Evolutionary conservation across 2,888 invertebrate species (phyloP).

Genomic region (Hemicrepidius hirtus): DNA sequence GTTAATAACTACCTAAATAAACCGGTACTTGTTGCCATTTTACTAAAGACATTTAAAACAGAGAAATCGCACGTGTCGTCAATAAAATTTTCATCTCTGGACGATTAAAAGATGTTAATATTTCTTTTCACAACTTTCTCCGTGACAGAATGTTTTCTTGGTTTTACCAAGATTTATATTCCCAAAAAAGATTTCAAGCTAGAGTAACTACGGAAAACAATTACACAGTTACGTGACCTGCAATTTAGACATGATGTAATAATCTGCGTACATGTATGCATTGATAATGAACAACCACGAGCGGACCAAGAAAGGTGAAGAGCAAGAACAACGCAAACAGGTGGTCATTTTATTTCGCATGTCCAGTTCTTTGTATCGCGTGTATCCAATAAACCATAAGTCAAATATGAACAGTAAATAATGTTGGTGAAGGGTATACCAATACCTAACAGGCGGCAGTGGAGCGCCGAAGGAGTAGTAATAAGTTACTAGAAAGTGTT

Average conservation of each 20-base stretch:
- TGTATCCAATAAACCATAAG: slow-evolving; percentile 23
- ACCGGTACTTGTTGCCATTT: slow-evolving; percentile 35
- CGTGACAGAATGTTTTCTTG: background rate
- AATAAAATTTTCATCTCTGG: slow-evolving; percentile 24
- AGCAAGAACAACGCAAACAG: background rate
- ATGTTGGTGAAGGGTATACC: slow-evolving; percentile 46
- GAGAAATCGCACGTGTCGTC: slow-evolving; percentile 37
- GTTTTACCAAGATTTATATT: background rate
- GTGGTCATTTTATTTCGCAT: background rate
- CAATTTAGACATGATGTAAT: background rate
- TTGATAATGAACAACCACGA: no score
- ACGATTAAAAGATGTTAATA: background rate
- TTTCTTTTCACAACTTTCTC: slow-evolving; percentile 33
- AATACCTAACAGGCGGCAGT: slow-evolving; percentile 58
- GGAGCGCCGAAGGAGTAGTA: slow-evolving; percentile 56
- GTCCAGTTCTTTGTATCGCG: background rate
- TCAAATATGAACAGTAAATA: slow-evolving; percentile 43
- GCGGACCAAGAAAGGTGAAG: background rate
- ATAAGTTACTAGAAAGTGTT: slow-evolving; percentile 65
- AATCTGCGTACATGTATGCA: background rate
- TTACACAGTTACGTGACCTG: slow-evolving; percentile 25
- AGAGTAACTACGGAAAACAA: background rate
- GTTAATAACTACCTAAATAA: slow-evolving; percentile 25
- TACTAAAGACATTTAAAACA: slow-evolving; percentile 21
- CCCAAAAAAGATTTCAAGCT: background rate